Evolutionary conservation across 2,113 vertebrate genomes (phyloP).

Genomic region (Pteruthius melanotis): DNA sequence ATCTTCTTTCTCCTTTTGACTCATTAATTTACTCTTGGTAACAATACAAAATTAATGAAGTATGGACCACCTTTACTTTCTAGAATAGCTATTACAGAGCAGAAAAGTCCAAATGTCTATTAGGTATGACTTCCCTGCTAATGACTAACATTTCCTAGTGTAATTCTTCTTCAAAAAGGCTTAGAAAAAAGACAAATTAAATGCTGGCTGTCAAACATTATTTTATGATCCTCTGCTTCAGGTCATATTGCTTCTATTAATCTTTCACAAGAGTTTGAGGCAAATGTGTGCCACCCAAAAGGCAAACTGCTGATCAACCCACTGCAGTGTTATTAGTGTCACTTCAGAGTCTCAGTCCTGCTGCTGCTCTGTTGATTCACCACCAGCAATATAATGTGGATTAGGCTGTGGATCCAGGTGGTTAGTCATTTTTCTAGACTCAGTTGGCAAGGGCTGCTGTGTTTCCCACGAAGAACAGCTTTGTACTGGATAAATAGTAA

Average conservation of each 20-base stretch:
- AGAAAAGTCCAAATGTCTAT: not conserved
- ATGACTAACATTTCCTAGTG: not conserved
- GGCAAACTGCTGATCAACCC: not conserved
- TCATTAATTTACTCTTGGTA: not conserved
- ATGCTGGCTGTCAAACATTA: not conserved
- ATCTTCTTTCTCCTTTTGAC: not conserved
- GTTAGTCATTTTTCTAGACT: not conserved
- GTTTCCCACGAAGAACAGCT: not conserved
- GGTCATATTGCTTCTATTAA: not conserved
- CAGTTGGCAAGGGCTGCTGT: not conserved
- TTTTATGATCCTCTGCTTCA: not conserved
- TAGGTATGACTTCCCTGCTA: not conserved
- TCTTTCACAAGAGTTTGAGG: not conserved
- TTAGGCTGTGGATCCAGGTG: not conserved
- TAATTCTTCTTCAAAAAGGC: constrained; percentile 9
- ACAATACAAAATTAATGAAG: not conserved
- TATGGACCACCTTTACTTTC: not conserved
- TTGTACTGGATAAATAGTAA: not conserved
- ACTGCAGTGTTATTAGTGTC: not conserved
- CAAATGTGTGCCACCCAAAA: not conserved
- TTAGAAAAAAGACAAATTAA: not conserved
- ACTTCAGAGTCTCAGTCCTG: not conserved
- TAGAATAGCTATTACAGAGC: not conserved
- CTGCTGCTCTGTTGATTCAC: not conserved
- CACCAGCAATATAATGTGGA: not conserved